Conservation (phyloP, 2,888 invertebrate species). For the Dendrolimus pini region DNA sequence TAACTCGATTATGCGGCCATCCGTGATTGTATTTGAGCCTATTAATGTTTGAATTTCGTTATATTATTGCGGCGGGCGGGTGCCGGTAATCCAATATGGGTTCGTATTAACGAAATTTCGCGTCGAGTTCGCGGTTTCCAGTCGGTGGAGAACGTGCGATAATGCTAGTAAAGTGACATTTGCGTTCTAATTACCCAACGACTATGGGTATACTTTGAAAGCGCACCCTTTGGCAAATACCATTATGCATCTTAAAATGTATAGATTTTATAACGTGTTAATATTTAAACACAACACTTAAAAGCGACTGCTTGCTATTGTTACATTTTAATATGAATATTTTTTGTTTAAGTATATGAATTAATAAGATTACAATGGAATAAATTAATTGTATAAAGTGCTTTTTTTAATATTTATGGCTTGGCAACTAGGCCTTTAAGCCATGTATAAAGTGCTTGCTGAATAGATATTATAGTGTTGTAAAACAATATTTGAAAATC, state of each 20-base stretch:
- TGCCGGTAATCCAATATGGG: slow-evolving; percentile 65
- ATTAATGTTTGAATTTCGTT: slow-evolving; percentile 76
- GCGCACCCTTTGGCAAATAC: neutral
- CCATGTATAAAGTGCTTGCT: no score
- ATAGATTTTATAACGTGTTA: neutral
- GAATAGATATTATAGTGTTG: no score
- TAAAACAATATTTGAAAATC: no score
- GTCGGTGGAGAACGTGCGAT: slow-evolving; percentile 26
- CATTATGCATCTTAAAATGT: neutral
- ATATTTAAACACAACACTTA: neutral
- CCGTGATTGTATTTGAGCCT: slow-evolving; percentile 73
- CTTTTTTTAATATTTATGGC: no score
- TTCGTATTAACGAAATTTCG: slow-evolving; percentile 57
- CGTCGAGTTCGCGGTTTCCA: slow-evolving; percentile 38
- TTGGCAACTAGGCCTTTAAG: no score
- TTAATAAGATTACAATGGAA: no score
- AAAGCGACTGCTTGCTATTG: no score
- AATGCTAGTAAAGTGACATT: slow-evolving; percentile 29
- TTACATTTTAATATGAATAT: no score
- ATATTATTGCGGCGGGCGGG: slow-evolving; percentile 64
- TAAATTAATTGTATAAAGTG: no score
- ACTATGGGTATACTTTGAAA: slow-evolving; percentile 11
- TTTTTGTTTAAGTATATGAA: no score
- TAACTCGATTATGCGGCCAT: slow-evolving; percentile 75
- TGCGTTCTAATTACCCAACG: slow-evolving; percentile 27